Conservation (phyloP, 2,113 vertebrate genomes). For the Cyphomyrus discorhynchus region DNA sequence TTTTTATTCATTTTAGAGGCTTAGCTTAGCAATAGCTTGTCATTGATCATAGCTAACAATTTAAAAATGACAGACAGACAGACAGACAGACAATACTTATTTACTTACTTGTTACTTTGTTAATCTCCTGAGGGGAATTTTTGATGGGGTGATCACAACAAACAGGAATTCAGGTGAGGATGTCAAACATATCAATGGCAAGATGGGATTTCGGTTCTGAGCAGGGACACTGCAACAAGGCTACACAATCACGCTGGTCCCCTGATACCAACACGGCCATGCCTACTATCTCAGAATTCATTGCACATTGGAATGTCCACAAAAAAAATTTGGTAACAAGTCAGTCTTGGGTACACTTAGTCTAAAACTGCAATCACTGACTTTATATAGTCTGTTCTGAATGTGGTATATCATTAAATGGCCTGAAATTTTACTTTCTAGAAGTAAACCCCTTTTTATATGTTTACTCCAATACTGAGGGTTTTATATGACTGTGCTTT, state of each 20-base stretch:
- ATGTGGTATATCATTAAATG: neutral
- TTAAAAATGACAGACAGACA: neutral
- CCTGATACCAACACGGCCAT: too few species aligned
- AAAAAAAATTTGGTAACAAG: neutral
- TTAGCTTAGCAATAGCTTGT: neutral
- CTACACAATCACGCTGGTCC: too few species aligned
- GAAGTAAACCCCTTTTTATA: neutral
- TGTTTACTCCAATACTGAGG: neutral
- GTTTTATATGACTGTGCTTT: neutral
- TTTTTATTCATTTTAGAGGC: neutral
- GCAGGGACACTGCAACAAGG: too few species aligned
- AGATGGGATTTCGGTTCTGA: too few species aligned
- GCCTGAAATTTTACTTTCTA: neutral
- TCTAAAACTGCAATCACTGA: neutral
- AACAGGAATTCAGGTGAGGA: too few species aligned
- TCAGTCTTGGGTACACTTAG: neutral
- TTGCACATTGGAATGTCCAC: neutral
- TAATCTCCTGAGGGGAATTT: too few species aligned
- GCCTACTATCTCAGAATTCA: neutral
- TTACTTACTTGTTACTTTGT: too few species aligned
- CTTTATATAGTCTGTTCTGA: neutral
- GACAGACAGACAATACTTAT: too few species aligned
- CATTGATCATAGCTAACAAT: neutral
- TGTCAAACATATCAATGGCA: too few species aligned
- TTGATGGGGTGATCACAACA: too few species aligned